A percentile compares a stretch with the other conserved stretches of the same genome.
These are phyloP conservation scores for Nestor notabilis DNA, from an alignment of 2,113 vertebrate species.

Conservation along the genomic window DNA sequence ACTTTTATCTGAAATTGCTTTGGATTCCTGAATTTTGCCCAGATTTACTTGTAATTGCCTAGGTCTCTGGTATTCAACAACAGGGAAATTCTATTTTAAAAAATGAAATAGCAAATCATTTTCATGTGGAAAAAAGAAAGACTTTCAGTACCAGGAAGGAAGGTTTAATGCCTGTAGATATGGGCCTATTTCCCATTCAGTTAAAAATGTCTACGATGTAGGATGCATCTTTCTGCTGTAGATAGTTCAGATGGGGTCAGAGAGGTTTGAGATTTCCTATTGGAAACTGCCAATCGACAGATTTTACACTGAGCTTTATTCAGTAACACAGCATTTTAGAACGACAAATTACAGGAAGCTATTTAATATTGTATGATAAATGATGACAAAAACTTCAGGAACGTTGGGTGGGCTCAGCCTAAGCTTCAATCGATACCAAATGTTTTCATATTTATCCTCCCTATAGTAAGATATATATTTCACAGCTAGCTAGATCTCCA, in stretches of 20 bases:
- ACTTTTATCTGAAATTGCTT: constrained; percentile 17
- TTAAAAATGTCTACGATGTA: constrained; percentile 41
- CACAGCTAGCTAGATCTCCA: not conserved
- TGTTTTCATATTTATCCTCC: constrained; percentile 28
- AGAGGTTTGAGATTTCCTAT: constrained; percentile 59
- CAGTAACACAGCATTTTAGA: constrained; percentile 4
- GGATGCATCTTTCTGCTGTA: constrained; percentile 28
- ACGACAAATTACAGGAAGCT: constrained; percentile 41
- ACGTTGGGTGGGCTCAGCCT: constrained; percentile 13
- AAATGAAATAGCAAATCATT: not conserved
- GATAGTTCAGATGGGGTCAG: constrained; percentile 6
- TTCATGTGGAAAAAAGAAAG: not conserved
- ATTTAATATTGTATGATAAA: constrained; percentile 49
- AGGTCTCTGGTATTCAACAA: not conserved
- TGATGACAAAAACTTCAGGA: constrained; percentile 32
- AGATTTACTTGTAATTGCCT: not conserved
- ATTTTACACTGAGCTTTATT: constrained; percentile 43
- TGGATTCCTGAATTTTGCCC: not conserved
- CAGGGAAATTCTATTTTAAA: constrained; percentile 1
- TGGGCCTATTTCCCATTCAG: not conserved
- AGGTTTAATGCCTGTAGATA: not conserved
- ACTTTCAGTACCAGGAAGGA: not conserved
- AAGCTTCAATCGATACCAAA: constrained; percentile 51
- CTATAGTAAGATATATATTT: constrained; percentile 16
- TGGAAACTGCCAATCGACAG: constrained; percentile 61